Base-by-base conservation (phyloP, 1,140 invertebrate genomes). In the Holcopasites calliopsidis region DNA sequence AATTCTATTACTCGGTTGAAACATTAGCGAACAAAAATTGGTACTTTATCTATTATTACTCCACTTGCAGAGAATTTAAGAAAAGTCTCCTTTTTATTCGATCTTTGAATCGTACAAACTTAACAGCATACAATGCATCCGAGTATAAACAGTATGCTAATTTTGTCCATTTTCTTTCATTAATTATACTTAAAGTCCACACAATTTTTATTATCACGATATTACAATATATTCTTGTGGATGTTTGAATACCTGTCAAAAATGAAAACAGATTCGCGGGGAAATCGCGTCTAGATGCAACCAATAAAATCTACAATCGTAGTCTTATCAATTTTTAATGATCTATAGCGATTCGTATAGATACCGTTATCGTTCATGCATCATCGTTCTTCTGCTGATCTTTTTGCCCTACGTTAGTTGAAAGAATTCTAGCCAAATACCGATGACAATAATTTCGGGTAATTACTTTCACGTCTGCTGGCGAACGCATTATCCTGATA, bases 361-460 rank as follows among this genome's bases (percentile, higher is more conserved):
- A 13, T 28, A 28, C 33, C 44, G 38, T 49, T n/a, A 47, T 47
- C 44, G 44, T 47, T 47, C 42, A 2, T 58, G 70, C 52, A 49
- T 40, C 23, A 28, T 66, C 49, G 57, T 75, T 49, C 42, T 52
- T n/a, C 31, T 38, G 23, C 49, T 18, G 16, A 52, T 38, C 33
- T 28, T 13, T 66, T 52, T 16, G 35, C 31, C 49, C 47, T 52
- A 23, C 35, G 23, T 61, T 62, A 50, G 26, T 62, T 50, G 44
- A 31, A 28, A 70, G 60, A 69, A 73, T 71, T 62, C 49, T 79
- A 79, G 57, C 65, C 49, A 71, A 57, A 80, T 58, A 79, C 62
- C 54, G 50, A 79, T 80, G 79, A 80, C 79, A 80, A 80, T 80
- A 80, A 80, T 80, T 80, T 80, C 70, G 52, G 5, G 47, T 78